Evolutionary conservation across 1,140 invertebrate genomes (phyloP).

Genomic region (Neodiprion pinetum): DNA sequence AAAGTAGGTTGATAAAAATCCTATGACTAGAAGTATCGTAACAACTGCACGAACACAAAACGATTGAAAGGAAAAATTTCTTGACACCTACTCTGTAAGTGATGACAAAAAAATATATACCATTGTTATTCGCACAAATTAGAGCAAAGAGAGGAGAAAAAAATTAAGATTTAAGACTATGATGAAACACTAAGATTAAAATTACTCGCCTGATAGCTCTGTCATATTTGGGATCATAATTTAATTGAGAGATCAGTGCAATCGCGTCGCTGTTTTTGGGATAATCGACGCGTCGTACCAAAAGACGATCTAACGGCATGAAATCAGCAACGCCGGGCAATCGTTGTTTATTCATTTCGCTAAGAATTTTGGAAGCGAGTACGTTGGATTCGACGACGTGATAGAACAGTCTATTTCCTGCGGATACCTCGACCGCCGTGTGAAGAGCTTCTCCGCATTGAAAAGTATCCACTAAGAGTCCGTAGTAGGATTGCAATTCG

Average conservation of each 20-base stretch:
- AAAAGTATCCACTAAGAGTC: conserved; percentile 97
- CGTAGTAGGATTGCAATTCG: conserved; percentile 79
- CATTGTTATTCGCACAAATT: conserved; percentile 5
- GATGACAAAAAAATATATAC: not conserved
- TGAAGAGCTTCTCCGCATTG: conserved; percentile 97
- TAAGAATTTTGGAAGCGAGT: conserved; percentile 96
- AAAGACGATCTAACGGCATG: conserved; percentile 97
- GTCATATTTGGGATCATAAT: conserved; percentile 90
- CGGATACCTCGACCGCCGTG: conserved; percentile 98
- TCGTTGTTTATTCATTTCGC: conserved; percentile 96
- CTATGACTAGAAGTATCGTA: too few relatives aligned
- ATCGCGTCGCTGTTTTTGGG: conserved; percentile 95
- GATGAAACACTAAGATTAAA: conserved; percentile 6
- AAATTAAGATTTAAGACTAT: not conserved
- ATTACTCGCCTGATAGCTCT: conserved; percentile 78
- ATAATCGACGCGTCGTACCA: conserved; percentile 88
- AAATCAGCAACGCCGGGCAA: conserved; percentile 98
- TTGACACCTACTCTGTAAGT: too few relatives aligned
- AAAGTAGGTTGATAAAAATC: too few relatives aligned
- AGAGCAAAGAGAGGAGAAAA: not conserved
- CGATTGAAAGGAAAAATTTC: too few relatives aligned
- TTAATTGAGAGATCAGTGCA: conserved; percentile 95
- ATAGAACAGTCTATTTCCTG: conserved; percentile 96
- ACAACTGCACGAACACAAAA: too few relatives aligned
- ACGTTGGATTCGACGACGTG: conserved; percentile 98